Evolutionary conservation across 2,113 vertebrate species (phyloP).

Genomic region (Colius striatus): DNA sequence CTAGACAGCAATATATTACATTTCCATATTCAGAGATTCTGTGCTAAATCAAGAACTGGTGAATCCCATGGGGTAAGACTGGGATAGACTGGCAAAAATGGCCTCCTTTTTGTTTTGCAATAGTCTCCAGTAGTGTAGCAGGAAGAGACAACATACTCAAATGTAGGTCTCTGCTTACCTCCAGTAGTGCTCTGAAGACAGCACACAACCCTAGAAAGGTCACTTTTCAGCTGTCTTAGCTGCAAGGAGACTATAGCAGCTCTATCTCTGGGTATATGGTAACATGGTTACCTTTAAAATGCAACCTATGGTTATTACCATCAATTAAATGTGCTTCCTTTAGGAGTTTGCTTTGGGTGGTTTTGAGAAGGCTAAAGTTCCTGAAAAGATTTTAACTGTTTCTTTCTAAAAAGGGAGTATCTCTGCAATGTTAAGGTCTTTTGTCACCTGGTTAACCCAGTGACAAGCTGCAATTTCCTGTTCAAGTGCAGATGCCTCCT

Average conservation of each 20-base stretch:
- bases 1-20: background rate
- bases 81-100: background rate
- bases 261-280: background rate
- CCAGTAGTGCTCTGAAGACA: background rate
- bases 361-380: background rate
- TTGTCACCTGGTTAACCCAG: conserved; percentile 16
- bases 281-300: background rate
- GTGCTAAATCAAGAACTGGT: background rate
- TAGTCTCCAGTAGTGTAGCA: background rate
- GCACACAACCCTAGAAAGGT: background rate
- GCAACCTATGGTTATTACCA: background rate
- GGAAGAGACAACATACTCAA: background rate
- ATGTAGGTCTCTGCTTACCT: background rate
- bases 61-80: background rate
- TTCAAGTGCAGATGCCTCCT: background rate
- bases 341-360: background rate
- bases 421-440: background rate
- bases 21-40: background rate
- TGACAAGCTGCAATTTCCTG: conserved; percentile 30
- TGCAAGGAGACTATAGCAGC: background rate
- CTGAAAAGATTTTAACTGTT: background rate
- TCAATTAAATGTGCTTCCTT: background rate
- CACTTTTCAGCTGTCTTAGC: background rate
- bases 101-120: background rate
- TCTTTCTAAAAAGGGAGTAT: background rate